Percentiles rank a stretch among this genome's conserved stretches.
These are phyloP conservation scores for Xanthia togata DNA, from an alignment of 2,888 invertebrate species.

Conservation along the genomic window DNA sequence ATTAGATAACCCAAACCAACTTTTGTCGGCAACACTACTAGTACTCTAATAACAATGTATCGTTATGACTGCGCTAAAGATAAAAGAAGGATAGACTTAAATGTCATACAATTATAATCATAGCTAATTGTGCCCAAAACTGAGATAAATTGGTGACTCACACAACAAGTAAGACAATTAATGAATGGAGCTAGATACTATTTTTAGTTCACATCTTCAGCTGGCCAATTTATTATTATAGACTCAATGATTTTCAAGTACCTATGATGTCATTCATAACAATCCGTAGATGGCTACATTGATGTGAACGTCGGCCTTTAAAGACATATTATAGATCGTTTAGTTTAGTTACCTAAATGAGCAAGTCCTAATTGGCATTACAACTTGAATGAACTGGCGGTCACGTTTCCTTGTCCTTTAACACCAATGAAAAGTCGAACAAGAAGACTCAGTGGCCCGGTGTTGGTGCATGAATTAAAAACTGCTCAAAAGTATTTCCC, in stretches of 20 bases:
- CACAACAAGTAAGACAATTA: conserved; percentile 57
- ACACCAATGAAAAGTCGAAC: not conserved
- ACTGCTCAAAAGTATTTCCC: not conserved
- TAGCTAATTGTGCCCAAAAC: conserved; percentile 55
- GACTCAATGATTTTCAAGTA: conserved; percentile 56
- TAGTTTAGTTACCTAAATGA: not conserved
- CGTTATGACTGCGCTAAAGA: conserved; percentile 44
- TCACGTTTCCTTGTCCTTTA: not conserved
- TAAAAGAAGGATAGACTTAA: conserved; percentile 41
- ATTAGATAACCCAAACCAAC: not conserved
- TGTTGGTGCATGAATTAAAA: not conserved
- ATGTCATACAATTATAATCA: conserved; percentile 45
- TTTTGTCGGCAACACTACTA: not conserved
- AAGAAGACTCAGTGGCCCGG: not conserved
- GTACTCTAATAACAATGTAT: not conserved
- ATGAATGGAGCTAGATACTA: conserved; percentile 56
- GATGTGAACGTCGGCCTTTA: conserved; percentile 16
- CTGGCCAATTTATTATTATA: conserved; percentile 57
- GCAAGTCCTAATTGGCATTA: not conserved
- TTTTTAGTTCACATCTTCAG: conserved; percentile 64
- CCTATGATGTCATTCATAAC: conserved; percentile 57
- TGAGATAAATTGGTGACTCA: conserved; percentile 62
- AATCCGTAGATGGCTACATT: conserved; percentile 34
- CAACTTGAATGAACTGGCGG: not conserved
- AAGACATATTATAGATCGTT: not conserved